A percentile compares a stretch with the other conserved stretches of the same genome.
phyloP scores from a whole-genome alignment of 2,888 invertebrate species.

The Pseudeuparius sepicola region DNA sequence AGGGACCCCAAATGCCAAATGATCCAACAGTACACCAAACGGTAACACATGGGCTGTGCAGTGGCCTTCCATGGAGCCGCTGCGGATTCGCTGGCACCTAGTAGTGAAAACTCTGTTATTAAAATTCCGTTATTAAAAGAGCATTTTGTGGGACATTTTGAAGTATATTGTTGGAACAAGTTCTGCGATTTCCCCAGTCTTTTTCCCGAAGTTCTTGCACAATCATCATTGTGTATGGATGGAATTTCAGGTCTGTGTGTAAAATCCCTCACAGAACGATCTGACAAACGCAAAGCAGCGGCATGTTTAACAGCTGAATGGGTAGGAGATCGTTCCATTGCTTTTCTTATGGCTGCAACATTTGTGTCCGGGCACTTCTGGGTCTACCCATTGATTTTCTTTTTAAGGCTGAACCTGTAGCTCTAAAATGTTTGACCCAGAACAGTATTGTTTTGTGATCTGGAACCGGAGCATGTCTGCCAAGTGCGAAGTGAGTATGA shows the following conservation, averaged over 20 bases:
- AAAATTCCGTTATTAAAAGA: constrained; percentile 11
- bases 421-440: constrained; percentile 18
- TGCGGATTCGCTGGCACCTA: constrained; percentile 12
- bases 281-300: constrained; percentile 13
- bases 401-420: constrained; percentile 18
- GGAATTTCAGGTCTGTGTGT: constrained; percentile 10
- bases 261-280: constrained; percentile 11
- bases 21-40: constrained; percentile 18
- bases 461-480: constrained; percentile 14
- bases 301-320: constrained; percentile 15
- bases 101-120: constrained; percentile 9
- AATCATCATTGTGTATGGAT: constrained; percentile 9
- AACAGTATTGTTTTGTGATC: constrained; percentile 17
- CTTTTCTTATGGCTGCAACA: constrained; percentile 6
- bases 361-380: constrained; percentile 13
- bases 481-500: constrained; percentile 17
- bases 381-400: constrained; percentile 16
- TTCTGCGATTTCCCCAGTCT: constrained; percentile 14
- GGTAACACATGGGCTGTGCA: constrained; percentile 18
- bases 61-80: constrained; percentile 19
- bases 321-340: constrained; percentile 10
- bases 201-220: constrained; percentile 11
- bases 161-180: constrained; percentile 13
- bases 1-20: constrained; percentile 16
- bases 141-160: constrained; percentile 19